phyloP scores from a whole-genome alignment of 2,113 vertebrate genomes.

The Xenopus laevis region DNA sequence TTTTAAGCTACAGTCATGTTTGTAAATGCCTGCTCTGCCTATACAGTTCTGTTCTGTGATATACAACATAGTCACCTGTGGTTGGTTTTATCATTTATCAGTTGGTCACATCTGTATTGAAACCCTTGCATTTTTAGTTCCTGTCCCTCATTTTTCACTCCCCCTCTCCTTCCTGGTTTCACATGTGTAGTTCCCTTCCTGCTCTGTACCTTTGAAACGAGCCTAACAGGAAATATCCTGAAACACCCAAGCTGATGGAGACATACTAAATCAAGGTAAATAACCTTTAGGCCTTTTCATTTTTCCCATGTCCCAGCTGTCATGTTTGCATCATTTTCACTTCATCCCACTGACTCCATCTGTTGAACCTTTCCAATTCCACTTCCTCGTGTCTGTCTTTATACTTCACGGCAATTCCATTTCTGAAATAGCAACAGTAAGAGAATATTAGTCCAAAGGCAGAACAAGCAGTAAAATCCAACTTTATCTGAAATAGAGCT shows the following conservation, averaged over 20 bases:
- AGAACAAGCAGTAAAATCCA: too few relatives aligned
- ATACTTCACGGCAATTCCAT: too few relatives aligned
- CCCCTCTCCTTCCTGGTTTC: slow-evolving; percentile 1
- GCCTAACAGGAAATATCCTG: slow-evolving; percentile 25
- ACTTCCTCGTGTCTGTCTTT: too few relatives aligned
- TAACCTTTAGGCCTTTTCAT: slow-evolving; percentile 28
- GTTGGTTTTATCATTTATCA: not conserved
- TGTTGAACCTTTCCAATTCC: slow-evolving; percentile 6
- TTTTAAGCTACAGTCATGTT: too few relatives aligned
- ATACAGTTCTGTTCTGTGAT: too few relatives aligned
- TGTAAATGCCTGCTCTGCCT: too few relatives aligned
- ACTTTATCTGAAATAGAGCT: too few relatives aligned
- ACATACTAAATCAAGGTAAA: slow-evolving; percentile 25
- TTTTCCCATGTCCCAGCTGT: slow-evolving; percentile 17
- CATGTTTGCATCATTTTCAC: slow-evolving; percentile 25
- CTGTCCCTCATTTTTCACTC: not conserved
- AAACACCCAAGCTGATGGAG: slow-evolving; percentile 22
- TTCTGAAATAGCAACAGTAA: too few relatives aligned
- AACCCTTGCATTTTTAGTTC: not conserved
- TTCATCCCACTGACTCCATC: slow-evolving; percentile 31
- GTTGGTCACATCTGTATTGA: not conserved
- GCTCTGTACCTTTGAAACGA: slow-evolving; percentile 16
- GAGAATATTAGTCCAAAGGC: too few relatives aligned
- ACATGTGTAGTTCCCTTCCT: slow-evolving; percentile 25
- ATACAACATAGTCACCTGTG: not conserved